Evolutionary conservation across 2,888 invertebrate genomes (phyloP).

Genomic region (Tinea trinotella): DNA sequence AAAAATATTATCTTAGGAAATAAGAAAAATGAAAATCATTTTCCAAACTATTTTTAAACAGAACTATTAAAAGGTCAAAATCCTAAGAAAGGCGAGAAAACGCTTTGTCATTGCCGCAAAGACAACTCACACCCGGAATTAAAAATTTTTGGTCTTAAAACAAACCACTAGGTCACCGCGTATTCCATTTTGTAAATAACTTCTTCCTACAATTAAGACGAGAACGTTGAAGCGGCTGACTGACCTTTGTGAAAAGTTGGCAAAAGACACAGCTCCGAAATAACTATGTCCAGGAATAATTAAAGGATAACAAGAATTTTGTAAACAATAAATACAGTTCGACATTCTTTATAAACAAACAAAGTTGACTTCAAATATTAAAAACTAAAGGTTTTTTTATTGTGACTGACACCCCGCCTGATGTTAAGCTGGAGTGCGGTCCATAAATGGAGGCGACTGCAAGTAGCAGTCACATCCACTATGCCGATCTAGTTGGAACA

Average conservation of each 20-base stretch:
- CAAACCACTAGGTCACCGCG: slow-evolving; percentile 8
- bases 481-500: too few species aligned
- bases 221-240: neutral
- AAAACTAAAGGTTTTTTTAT: too few species aligned
- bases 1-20: too few species aligned
- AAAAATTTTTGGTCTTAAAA: slow-evolving; percentile 2
- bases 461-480: too few species aligned
- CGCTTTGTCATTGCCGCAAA: neutral
- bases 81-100: neutral
- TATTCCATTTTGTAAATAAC: slow-evolving; percentile 5
- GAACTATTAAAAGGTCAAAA: too few species aligned
- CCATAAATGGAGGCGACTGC: too few species aligned
- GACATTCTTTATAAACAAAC: slow-evolving; percentile 10
- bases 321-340: slow-evolving; percentile 5
- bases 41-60: too few species aligned
- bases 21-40: too few species aligned
- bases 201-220: slow-evolving; percentile 8
- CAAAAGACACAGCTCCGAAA: slow-evolving; percentile 5
- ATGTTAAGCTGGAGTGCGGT: too few species aligned
- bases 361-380: neutral
- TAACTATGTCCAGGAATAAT: slow-evolving; percentile 7
- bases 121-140: neutral
- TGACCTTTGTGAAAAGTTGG: slow-evolving; percentile 7
- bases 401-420: too few species aligned
- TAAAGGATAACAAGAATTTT: slow-evolving; percentile 8